Conservation (phyloP, 2,888 invertebrate species). For the Napeogenes inachia region DNA sequence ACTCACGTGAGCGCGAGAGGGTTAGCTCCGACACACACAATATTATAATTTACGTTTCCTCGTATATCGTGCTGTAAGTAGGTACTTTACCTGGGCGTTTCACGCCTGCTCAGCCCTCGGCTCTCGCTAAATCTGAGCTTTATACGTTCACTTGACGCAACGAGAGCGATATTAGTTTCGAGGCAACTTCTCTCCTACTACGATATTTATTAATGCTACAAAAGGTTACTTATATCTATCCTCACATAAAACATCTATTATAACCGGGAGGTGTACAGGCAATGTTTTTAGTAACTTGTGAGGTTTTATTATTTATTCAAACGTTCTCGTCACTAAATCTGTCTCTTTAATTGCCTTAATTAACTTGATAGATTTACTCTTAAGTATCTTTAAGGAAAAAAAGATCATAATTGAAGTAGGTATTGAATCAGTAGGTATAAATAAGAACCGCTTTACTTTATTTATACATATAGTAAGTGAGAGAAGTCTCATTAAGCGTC, state of each 20-base stretch:
- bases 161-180: slow-evolving; percentile 76
- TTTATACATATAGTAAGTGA: slow-evolving; percentile 35
- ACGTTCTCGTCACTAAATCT: no score
- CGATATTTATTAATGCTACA: slow-evolving; percentile 73
- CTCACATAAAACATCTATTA: not conserved
- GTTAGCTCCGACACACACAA: slow-evolving; percentile 73
- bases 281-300: no score
- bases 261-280: not conserved
- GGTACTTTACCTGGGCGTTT: slow-evolving; percentile 75
- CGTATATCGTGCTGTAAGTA: slow-evolving; percentile 76
- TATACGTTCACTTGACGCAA: slow-evolving; percentile 77
- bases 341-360: no score
- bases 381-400: no score
- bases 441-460: slow-evolving; percentile 19
- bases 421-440: slow-evolving; percentile 18
- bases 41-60: slow-evolving; percentile 78
- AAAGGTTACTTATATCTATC: slow-evolving; percentile 20
- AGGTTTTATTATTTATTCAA: no score
- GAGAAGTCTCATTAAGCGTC: slow-evolving; percentile 64
- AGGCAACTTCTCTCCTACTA: slow-evolving; percentile 70
- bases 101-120: slow-evolving; percentile 72
- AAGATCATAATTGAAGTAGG: no score
- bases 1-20: slow-evolving; percentile 58
- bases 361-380: no score
- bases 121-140: slow-evolving; percentile 77